These are phyloP conservation scores for Chloropsis hardwickii DNA, from an alignment of 2,113 vertebrate genomes.

Conservation along the genomic window DNA sequence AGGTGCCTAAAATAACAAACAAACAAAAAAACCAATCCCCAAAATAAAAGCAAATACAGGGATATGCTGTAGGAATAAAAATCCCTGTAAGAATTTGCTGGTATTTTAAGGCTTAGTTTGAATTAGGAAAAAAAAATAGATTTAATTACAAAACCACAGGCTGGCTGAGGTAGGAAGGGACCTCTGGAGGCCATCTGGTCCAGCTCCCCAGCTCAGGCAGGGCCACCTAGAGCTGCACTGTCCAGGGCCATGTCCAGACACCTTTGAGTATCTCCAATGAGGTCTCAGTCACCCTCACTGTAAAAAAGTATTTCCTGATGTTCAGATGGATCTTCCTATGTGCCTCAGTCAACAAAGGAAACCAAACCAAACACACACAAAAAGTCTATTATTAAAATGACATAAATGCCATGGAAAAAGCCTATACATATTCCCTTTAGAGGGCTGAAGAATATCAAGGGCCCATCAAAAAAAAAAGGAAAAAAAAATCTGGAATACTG, in stretches of 20 bases:
- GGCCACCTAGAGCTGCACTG: neutral
- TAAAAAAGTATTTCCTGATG: neutral
- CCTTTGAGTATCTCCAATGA: neutral
- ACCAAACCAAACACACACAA: neutral
- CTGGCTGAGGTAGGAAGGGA: neutral
- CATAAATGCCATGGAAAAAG: neutral
- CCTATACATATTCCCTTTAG: neutral
- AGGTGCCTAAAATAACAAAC: neutral
- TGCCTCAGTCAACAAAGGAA: neutral
- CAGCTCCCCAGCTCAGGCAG: no score
- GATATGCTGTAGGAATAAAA: neutral
- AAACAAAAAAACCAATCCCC: neutral
- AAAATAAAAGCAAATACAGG: neutral
- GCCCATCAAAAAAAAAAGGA: neutral
- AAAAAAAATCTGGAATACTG: neutral
- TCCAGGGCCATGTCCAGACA: neutral
- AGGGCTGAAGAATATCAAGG: neutral
- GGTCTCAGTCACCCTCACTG: neutral
- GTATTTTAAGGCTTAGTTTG: neutral
- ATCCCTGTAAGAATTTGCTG: neutral
- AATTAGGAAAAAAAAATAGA: neutral
- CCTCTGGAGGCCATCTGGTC: neutral
- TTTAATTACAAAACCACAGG: neutral
- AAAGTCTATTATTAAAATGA: neutral
- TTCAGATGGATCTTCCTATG: neutral